Base-by-base conservation (phyloP, 1,140 invertebrate species). In the Neodiprion lecontei region DNA sequence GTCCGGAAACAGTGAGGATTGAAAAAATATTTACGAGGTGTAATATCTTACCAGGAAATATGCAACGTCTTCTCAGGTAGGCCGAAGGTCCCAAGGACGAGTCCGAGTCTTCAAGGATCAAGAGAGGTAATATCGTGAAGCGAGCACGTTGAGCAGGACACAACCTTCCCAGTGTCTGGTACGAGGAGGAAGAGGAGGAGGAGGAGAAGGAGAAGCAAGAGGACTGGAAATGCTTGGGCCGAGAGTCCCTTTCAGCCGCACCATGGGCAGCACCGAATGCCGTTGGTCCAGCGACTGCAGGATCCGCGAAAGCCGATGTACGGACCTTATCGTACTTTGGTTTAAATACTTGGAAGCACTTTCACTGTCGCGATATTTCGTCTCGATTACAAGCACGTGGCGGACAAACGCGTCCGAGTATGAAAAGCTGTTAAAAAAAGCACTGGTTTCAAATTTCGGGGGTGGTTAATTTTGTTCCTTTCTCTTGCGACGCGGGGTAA, bases 1-100 rank as follows among this genome's bases (percentile, higher is more conserved):
- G 28, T 40, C 5, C 28, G 28, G 28, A 40, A 40, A 40, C 28
- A 40, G 28, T 40, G 28, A 40, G 5, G 28, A 40, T 40, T 40
- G 28, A 40, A 40, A 1, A 40, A 40, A 9, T 14, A 61, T 61
- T 61, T 5, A 12, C 53, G n/a, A 40, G 28, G 28, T 3, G 0
- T 61, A 61, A 8, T 1, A 8, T 17, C 53, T 61, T 61, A 61
- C 53, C 53, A 61, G 53, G 11, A 61, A 14, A 61, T 7, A 61
- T 61, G 53, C 53, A 61, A 61, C 53, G 53, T 61, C 53, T 61
- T 12, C 53, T 61, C 53, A 61, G 53, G 53, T 61, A 61, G 53
- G n/a, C n/a, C n/a, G 3, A 5, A 8, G 11, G 53, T 61, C 53
- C 53, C 53, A 61, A 61, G 53, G 53, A 61, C 53, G 53, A 61